These are phyloP conservation scores for Chloromyia formosa DNA, from an alignment of 2,888 invertebrate genomes.

Conservation along the genomic window DNA sequence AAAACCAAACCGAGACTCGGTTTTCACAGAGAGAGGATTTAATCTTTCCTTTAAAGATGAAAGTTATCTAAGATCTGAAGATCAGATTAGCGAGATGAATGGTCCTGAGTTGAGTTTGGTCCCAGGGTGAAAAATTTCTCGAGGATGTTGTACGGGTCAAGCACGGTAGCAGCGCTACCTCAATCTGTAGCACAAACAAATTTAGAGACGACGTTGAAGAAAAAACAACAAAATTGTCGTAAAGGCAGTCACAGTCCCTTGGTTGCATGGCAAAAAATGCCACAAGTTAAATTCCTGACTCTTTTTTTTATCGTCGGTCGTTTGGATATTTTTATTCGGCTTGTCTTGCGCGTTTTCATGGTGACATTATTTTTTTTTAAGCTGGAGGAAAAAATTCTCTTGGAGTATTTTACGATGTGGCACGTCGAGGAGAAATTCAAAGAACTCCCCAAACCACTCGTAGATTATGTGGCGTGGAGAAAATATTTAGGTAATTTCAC, in stretches of 20 bases:
- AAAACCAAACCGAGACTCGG: constrained; percentile 42
- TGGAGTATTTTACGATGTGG: constrained; percentile 39
- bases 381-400: constrained; percentile 8
- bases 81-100: constrained; percentile 50
- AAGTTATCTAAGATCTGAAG: constrained; percentile 48
- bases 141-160: constrained; percentile 39
- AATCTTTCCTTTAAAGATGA: constrained; percentile 34
- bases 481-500: constrained; percentile 41
- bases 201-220: neutral
- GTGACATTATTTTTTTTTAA: constrained; percentile 8
- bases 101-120: constrained; percentile 43
- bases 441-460: constrained; percentile 30
- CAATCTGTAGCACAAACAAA: constrained; percentile 10
- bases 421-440: constrained; percentile 44
- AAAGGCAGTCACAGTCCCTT: neutral
- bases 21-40: constrained; percentile 32
- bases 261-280: constrained; percentile 35
- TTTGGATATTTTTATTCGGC: constrained; percentile 29
- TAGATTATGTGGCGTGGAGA: constrained; percentile 32
- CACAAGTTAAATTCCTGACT: constrained; percentile 32
- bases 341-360: constrained; percentile 8
- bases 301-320: constrained; percentile 25
- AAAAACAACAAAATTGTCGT: neutral
- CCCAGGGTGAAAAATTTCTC: constrained; percentile 49
- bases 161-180: neutral